phyloP scores from a whole-genome alignment of 2,888 invertebrate species.

The Ceramica pisi region DNA sequence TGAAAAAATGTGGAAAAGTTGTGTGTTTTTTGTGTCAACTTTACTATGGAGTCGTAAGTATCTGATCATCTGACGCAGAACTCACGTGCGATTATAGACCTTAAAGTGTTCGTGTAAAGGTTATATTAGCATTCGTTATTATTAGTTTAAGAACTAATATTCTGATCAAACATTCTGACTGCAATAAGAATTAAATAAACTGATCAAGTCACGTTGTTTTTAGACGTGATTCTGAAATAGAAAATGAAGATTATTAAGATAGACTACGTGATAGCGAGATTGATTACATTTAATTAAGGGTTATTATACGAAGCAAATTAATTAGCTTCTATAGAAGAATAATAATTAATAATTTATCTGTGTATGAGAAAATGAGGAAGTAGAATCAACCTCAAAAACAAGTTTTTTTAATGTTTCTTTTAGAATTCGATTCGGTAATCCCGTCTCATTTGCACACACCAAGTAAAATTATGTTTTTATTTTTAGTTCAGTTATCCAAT shows the following conservation, averaged over 20 bases:
- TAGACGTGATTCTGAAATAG: conserved; percentile 26
- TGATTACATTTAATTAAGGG: conserved; percentile 46
- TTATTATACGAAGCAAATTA: conserved; percentile 14
- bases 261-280: conserved; percentile 8
- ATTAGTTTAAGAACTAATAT: conserved; percentile 4
- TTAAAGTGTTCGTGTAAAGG: conserved; percentile 9
- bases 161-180: conserved; percentile 33
- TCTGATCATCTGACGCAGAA: conserved; percentile 24
- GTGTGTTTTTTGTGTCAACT: conserved; percentile 73
- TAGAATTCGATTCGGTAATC: background rate
- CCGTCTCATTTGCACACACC: background rate
- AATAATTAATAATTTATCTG: background rate
- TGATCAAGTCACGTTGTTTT: conserved; percentile 57
- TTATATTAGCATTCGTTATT: conserved; percentile 18
- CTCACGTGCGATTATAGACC: conserved; percentile 27
- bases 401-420: background rate
- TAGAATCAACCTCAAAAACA: background rate
- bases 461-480: background rate
- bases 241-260: conserved; percentile 31
- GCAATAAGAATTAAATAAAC: conserved; percentile 28
- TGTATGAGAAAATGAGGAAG: conserved; percentile 17
- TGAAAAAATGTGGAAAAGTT: conserved; percentile 72
- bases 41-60: conserved; percentile 78
- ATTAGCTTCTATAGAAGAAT: background rate
- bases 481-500: background rate